Percentiles rank a stretch among this genome's conserved stretches.
Conservation (phyloP, 2,113 vertebrate genomes). For the Probosciger aterrimus region DNA sequence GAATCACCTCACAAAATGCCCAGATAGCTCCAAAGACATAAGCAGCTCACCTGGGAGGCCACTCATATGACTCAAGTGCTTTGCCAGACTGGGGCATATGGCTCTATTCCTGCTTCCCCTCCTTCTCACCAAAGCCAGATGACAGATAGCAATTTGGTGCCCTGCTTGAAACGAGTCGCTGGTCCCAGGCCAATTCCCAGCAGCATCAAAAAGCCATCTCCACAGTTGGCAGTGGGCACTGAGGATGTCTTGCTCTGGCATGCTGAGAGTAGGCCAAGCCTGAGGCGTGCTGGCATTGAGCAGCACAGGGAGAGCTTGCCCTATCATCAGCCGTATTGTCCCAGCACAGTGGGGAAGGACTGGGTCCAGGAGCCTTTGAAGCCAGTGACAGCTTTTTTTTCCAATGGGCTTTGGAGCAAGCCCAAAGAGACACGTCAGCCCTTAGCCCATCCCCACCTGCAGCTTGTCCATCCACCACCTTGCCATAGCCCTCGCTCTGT, state of each 20-base stretch:
- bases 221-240: constrained; percentile 21
- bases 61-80: constrained; percentile 48
- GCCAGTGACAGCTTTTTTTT: neutral
- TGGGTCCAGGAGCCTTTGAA: neutral
- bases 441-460: constrained; percentile 29
- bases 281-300: neutral
- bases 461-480: neutral
- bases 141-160: constrained; percentile 44
- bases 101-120: constrained; percentile 35
- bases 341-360: neutral
- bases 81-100: constrained; percentile 61
- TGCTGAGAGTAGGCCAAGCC: constrained; percentile 32
- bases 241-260: constrained; percentile 21
- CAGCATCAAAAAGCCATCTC: constrained; percentile 61
- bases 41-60: neutral
- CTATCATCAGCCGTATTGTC: constrained; percentile 6
- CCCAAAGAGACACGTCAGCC: constrained; percentile 5
- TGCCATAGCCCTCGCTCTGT: neutral
- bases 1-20: neutral
- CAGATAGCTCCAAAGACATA: neutral
- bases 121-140: constrained; percentile 50
- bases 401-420: neutral
- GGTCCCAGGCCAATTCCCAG: constrained; percentile 15
- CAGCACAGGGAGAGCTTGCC: neutral
- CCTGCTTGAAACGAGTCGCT: constrained; percentile 19